Evolutionary conservation across 2,888 invertebrate species (phyloP), one percentile per base, ranked within the genome.

Genomic region (Diogma glabrata): DNA sequence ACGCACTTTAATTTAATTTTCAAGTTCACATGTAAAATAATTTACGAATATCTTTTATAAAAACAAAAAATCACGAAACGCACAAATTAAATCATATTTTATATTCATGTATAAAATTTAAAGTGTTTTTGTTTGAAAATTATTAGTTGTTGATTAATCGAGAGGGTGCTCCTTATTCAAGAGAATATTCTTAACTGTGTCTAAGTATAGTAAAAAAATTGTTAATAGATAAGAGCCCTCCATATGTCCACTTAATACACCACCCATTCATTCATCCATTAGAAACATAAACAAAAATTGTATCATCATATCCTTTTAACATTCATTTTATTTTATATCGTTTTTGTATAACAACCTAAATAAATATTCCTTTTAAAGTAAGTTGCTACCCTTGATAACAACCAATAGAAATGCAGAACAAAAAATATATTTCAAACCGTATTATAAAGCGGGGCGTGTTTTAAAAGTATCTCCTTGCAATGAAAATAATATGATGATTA

Each of bases 71-170:
- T n/a, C n/a, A n/a, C n/a, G n/a, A n/a, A n/a, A n/a, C n/a, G n/a
- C n/a, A n/a, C n/a, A n/a, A n/a, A n/a, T n/a, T n/a, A n/a, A n/a
- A n/a, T n/a, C n/a, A n/a, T n/a, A n/a, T n/a, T n/a, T n/a, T n/a
- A n/a, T n/a, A n/a, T n/a, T n/a, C n/a, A n/a, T n/a, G n/a, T n/a
- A n/a, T n/a, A n/a, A n/a, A n/a, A n/a, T n/a, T n/a, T n/a, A n/a
- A n/a, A n/a, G n/a, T n/a, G n/a, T n/a, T n/a, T n/a, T n/a, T n/a
- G n/a, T n/a, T n/a, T n/a, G n/a, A n/a, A n/a, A n/a, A n/a, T n/a
- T n/a, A n/a, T n/a, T n/a, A n/a, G n/a, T n/a, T 43, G 43, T 43
- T 43, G 43, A 43, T 43, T 43, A 43, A 43, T 43, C 43, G 43
- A 43, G 43, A 43, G 43, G 43, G 43, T 43, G 43, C 43, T 43